Evolutionary conservation across 2,797 vertebrate genomes (phyloP).

Genomic region (Chrysocyon brachyurus): DNA sequence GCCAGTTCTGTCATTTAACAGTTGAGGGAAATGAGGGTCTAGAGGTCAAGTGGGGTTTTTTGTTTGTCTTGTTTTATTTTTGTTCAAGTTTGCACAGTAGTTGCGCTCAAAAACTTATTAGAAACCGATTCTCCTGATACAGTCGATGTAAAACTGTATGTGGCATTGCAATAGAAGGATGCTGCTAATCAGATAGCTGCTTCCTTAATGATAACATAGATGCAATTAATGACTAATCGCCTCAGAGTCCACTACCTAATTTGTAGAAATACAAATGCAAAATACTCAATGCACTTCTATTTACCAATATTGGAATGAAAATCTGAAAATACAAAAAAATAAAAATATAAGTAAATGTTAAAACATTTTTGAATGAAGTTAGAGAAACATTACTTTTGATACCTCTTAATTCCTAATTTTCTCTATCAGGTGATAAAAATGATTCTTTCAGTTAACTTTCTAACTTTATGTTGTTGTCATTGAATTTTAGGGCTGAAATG

Average conservation of each 20-base stretch:
- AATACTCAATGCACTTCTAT: neutral
- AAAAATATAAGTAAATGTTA: neutral
- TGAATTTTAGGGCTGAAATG: neutral
- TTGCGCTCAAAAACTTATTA: neutral
- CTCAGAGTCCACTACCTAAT: neutral
- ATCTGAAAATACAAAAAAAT: conserved; percentile 13
- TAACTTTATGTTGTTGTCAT: neutral
- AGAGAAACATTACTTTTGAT: neutral
- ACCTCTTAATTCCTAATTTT: neutral
- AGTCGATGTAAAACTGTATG: neutral
- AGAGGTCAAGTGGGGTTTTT: neutral
- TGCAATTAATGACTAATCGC: neutral
- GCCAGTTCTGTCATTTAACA: neutral
- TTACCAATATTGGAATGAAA: conserved; percentile 14
- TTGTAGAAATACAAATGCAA: conserved; percentile 39
- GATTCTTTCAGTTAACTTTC: neutral
- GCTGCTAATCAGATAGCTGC: neutral
- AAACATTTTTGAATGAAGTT: neutral
- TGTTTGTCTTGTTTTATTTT: neutral
- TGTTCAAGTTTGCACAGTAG: neutral
- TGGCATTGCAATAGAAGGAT: neutral
- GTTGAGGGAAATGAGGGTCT: neutral
- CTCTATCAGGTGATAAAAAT: neutral
- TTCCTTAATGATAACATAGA: neutral
- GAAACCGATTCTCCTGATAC: neutral